Conservation (phyloP, 2,888 invertebrate genomes). For the Drosophila mimetica region DNA sequence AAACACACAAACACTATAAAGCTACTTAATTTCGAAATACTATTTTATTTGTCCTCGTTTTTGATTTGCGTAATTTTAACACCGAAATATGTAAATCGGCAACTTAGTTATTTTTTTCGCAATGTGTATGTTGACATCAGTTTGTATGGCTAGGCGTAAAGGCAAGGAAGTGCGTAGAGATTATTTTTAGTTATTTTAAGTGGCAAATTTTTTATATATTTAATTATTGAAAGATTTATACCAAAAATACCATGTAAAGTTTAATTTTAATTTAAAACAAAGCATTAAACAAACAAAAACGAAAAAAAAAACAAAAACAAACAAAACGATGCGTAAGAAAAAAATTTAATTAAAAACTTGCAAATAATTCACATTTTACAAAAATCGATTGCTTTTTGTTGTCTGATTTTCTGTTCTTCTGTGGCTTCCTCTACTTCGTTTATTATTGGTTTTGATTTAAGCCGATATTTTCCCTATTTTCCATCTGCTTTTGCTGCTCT, state of each 20-base stretch:
- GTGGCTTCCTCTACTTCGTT: slow-evolving; percentile 37
- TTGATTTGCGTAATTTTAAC: slow-evolving; percentile 47
- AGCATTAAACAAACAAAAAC: slow-evolving; percentile 46
- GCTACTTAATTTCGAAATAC: slow-evolving; percentile 69
- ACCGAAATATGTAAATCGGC: slow-evolving; percentile 51
- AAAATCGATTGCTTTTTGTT: slow-evolving; percentile 54
- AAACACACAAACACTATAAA: slow-evolving; percentile 33
- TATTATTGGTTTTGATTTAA: slow-evolving; percentile 5
- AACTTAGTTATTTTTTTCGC: slow-evolving; percentile 56
- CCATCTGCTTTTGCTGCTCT: slow-evolving; percentile 30
- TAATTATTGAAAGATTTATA: slow-evolving; percentile 79
- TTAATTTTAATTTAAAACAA: slow-evolving; percentile 67
- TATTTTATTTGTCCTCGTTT: slow-evolving; percentile 57
- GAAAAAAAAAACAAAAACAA: slow-evolving; percentile 48
- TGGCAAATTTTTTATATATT: slow-evolving; percentile 68
- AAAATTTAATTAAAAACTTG: slow-evolving; percentile 75
- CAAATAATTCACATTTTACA: slow-evolving; percentile 74
- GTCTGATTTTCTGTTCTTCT: slow-evolving; percentile 35
- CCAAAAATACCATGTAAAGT: slow-evolving; percentile 79
- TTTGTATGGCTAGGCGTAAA: slow-evolving; percentile 56
- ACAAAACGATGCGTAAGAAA: slow-evolving; percentile 64
- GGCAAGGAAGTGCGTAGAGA: slow-evolving; percentile 47
- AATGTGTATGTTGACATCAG: slow-evolving; percentile 75
- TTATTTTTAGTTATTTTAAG: slow-evolving; percentile 68
- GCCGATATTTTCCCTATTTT: slow-evolving; percentile 4